These are phyloP conservation scores for Ormyrus rosae DNA, from an alignment of 2,888 invertebrate species.

Conservation along the genomic window DNA sequence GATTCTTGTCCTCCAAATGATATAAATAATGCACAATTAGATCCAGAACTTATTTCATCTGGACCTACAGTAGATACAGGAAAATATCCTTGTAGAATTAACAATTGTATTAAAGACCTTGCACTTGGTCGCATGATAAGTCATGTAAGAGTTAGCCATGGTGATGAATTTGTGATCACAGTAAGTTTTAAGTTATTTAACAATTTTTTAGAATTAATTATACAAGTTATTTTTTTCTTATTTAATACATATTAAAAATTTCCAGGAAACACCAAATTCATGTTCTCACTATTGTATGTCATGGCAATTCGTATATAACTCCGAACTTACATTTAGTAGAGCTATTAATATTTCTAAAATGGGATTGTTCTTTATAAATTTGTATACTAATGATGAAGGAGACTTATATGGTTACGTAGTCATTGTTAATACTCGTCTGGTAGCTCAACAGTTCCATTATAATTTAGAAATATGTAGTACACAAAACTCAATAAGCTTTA, in stretches of 20 bases:
- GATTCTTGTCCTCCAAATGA: not conserved
- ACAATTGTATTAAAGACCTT: constrained; percentile 73
- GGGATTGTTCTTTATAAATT: constrained; percentile 66
- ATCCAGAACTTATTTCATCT: not conserved
- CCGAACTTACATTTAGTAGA: constrained; percentile 52
- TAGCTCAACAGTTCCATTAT: constrained; percentile 60
- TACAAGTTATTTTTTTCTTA: not conserved
- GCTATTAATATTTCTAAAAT: constrained; percentile 63
- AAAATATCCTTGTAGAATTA: constrained; percentile 78
- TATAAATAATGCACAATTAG: not conserved
- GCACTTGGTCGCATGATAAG: constrained; percentile 77
- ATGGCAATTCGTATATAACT: constrained; percentile 29
- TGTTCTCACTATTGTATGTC: not conserved
- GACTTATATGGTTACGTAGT: constrained; percentile 59
- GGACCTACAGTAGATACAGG: constrained; percentile 73
- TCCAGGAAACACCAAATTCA: constrained; percentile 36
- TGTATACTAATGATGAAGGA: constrained; percentile 58
- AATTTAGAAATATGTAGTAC: constrained; percentile 58
- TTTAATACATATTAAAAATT: not conserved
- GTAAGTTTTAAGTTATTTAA: constrained; percentile 63
- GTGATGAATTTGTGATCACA: constrained; percentile 75
- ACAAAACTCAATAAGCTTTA: constrained; percentile 39
- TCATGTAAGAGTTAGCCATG: constrained; percentile 78
- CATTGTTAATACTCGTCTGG: constrained; percentile 60
- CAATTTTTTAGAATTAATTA: not conserved